Evolutionary conservation across 2,797 vertebrate species (phyloP).

Genomic region (Bovichtus diacanthus): DNA sequence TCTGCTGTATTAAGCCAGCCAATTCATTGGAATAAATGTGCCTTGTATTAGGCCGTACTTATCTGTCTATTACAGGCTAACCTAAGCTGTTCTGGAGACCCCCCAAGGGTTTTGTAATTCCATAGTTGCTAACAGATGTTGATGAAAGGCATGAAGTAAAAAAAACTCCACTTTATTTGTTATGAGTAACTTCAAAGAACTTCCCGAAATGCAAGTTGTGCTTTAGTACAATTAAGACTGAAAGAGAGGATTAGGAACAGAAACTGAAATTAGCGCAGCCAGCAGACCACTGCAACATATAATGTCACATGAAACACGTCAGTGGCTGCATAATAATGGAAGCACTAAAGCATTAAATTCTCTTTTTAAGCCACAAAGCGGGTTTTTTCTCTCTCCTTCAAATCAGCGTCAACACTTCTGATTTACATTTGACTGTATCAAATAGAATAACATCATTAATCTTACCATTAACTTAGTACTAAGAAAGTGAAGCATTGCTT

Average conservation of each 20-base stretch:
- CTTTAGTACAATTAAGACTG: not conserved
- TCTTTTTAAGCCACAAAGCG: not conserved
- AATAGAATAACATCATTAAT: conserved; percentile 6
- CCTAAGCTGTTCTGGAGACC: not conserved
- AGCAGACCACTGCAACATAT: conserved; percentile 5
- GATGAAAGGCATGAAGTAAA: not conserved
- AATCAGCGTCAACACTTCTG: not conserved
- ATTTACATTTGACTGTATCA: conserved; percentile 9
- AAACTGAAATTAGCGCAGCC: conserved; percentile 41
- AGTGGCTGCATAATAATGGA: not conserved
- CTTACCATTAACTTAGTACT: not conserved
- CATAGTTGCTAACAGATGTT: not conserved
- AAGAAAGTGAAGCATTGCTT: conserved; percentile 17
- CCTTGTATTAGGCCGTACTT: not conserved
- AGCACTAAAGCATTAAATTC: not conserved
- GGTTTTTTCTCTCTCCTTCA: too few species aligned
- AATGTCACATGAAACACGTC: not conserved
- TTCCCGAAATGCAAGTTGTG: conserved; percentile 8
- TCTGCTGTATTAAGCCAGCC: not conserved
- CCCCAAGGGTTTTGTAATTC: not conserved
- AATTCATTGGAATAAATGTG: not conserved
- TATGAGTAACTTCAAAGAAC: not conserved
- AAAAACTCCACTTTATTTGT: not conserved
- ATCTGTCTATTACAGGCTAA: not conserved
- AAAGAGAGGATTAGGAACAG: conserved; percentile 36